Evolutionary conservation across 2,113 vertebrate genomes (phyloP), one percentile per base, ranked within the genome.

Genomic region (Tautogolabrus adspersus): DNA sequence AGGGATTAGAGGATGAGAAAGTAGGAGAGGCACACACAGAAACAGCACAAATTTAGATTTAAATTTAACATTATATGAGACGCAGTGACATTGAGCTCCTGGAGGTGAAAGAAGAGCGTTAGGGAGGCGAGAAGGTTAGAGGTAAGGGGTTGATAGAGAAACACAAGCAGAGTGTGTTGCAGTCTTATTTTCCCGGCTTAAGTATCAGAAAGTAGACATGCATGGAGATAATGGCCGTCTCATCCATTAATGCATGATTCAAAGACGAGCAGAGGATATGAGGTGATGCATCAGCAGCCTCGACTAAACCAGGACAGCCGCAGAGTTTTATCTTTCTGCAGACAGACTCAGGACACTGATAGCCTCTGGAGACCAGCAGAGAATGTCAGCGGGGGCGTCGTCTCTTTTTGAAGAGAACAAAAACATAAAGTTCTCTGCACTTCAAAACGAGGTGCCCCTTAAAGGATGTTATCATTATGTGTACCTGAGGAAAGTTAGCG

Each of bases 211-310:
- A 86, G 84, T 73, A 81, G 83, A 88, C 88, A 85, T 61, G 84
- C 70, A 54, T 86, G 77, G 82, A 90, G 83, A 94, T 91, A 90
- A 93, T 85, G 79, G 66, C 76, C 46, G 22, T 79, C 84, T 91
- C 91, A 91, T 93, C 79, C 88, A 93, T 91, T 89, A 91, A 88
- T 90, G 89, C 76, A 92, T 94, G 91, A 90, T 86, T 87, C 89
- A 90, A 66, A 88, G 89, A 88, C 86, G 86, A 77, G 86, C 52
- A 78, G 60, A 63, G 84, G 86, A 92, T 89, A 91, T 88, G 89
- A 91, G 91, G 91, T 86, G 70, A 89, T 90, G 89, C 88, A 89
- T 90, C 91, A 91, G 85, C 80, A 79, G 78, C 62, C 70, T 66
- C 65, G 22, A 66, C 72, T 87, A 90, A 90, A 92, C 89, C 84